Base-by-base conservation (phyloP, 1,140 invertebrate genomes). In the Theocolax elegans region DNA sequence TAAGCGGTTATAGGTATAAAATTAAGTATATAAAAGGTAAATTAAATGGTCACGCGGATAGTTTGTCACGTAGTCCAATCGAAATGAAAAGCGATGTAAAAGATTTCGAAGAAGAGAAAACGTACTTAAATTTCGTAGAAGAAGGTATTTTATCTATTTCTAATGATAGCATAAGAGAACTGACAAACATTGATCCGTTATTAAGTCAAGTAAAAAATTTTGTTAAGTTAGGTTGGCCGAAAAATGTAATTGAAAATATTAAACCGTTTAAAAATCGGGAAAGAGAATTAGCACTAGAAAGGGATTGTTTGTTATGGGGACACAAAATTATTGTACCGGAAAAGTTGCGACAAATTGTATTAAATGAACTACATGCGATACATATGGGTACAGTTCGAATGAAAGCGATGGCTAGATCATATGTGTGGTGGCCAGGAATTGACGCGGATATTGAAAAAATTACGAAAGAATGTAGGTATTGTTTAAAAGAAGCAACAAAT, bases 241-340 rank as follows among this genome's bases (percentile, higher is more conserved):
- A 27, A 8, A 3, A 25, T 8, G 51, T 54, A n/a, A 8, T 9
- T 8, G 9, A 6, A 25, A 27, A 54, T 6, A 23, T 54, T 9
- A 23, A 25, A 9, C 4, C 19, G 10, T 54, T 9, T n/a, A 54
- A 54, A 54, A 25, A 6, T 13, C 19, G 38, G 15, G 15, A 53
- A 25, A 46, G 31, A 9, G 69, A 53, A 25, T 25, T 74, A 42
- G 60, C 58, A 29, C 15, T 75, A 12, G 72, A 77, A 60, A 64
- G 75, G 7, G 74, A 71, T 38, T n/a, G n/a, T n/a, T n/a, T n/a
- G n/a, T n/a, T n/a, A n/a, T n/a, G n/a, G n/a, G n/a, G n/a, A n/a
- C n/a, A n/a, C n/a, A n/a, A n/a, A n/a, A n/a, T n/a, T n/a, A n/a
- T n/a, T n/a, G n/a, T n/a, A n/a, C n/a, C n/a, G 3, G 40, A 13